Evolutionary conservation across 2,113 vertebrate genomes (phyloP), one percentile per base, ranked within the genome.

Genomic region (Xiphorhynchus elegans): DNA sequence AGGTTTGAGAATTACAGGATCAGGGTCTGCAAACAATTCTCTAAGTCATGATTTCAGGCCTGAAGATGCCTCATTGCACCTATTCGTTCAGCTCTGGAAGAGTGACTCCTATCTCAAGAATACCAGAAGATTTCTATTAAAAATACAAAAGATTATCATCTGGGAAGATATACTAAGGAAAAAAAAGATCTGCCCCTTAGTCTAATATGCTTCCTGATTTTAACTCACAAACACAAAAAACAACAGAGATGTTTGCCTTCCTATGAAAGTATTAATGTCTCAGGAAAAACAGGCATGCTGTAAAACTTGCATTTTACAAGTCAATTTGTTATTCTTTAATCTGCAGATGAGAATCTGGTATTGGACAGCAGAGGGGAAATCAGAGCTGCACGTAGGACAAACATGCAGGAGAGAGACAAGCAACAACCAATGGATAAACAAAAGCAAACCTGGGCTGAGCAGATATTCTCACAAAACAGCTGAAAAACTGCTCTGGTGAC

Each of bases 351-450:
- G 47, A 59, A 70, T 19, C 52, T 18, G 29, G n/a, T 18, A 21
- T 1, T 14, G 56, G 29, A 86, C 76, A 29, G 40, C 20, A 63
- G n/a, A 84, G 29, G 11, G 23, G 21, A 87, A 88, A 88, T 1
- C 1, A 67, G 23, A 87, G 60, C 26, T 63, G 19, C 60, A 56
- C 2, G 17, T 4, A 2, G 24, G 47, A 84, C 0, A 0, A 53
- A 58, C 15, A 52, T 9, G 20, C 20, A 64, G 26, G 21, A 46
- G 17, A 17, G 47, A 73, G 87, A 26, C 26, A 44, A 75, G 40
- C 18, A 82, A 35, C 11, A 37, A 44, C 18, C 44, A 52, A 17
- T 5, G 10, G 23, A 33, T 35, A 79, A 84, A n/a, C 33, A 84
- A 81, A 84, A 68, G 12, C 35, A 89, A 89, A 67, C 39, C 35